Percentiles rank a stretch among this genome's conserved stretches.
Conservation (phyloP, 1,140 invertebrate genomes). For the Penaeus chinensis region DNA sequence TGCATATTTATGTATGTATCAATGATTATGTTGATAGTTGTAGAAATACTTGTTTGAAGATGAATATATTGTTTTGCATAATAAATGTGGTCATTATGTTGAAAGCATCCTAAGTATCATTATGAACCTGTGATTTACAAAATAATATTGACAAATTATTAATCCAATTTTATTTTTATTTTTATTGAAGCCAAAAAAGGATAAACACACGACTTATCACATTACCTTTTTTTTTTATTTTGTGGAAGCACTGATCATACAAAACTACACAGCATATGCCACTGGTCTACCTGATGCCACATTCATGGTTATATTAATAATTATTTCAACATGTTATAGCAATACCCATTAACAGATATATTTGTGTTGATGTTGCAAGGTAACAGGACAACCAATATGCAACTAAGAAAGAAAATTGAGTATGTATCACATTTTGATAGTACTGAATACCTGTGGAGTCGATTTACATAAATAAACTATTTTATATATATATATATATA, state of each 20-base stretch:
- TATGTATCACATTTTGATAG: constrained; percentile 51
- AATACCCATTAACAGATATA: constrained; percentile 59
- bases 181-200: not conserved
- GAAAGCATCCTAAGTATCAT: no score
- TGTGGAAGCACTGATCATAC: constrained; percentile 62
- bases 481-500: constrained; percentile 24
- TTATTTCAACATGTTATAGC: constrained; percentile 61
- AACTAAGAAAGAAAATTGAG: constrained; percentile 28
- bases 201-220: constrained; percentile 28
- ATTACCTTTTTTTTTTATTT: constrained; percentile 59
- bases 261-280: constrained; percentile 62
- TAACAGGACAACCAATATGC: constrained; percentile 57
- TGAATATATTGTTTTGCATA: no score
- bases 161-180: no score
- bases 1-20: no score
- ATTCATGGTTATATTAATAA: constrained; percentile 58
- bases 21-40: no score
- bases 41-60: no score
- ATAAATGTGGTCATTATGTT: no score
- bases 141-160: no score
- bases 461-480: constrained; percentile 34
- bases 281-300: constrained; percentile 61
- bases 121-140: no score
- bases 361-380: constrained; percentile 57
- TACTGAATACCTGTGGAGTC: constrained; percentile 34